Conservation (phyloP, 2,113 vertebrate species). For the Herpailurus yagouaroundi region DNA sequence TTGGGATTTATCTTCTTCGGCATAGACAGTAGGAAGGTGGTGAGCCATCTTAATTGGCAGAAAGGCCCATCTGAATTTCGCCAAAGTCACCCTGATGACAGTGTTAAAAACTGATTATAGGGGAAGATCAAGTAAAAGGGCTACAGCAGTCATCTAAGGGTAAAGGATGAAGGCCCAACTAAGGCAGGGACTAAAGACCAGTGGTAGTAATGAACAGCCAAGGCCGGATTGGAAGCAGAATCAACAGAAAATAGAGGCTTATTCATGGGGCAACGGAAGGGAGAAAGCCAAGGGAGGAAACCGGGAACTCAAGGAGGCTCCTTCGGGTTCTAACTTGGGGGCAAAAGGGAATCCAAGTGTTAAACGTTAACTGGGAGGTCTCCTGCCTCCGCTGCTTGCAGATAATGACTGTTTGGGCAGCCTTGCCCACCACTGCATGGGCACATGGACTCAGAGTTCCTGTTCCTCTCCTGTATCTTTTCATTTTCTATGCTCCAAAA, state of each 20-base stretch:
- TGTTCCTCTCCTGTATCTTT: not conserved
- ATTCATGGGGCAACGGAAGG: not conserved
- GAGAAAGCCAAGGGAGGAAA: not conserved
- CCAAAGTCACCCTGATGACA: not conserved
- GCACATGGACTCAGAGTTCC: no score
- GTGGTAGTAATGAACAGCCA: not conserved
- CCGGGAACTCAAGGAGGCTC: not conserved
- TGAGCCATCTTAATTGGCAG: not conserved
- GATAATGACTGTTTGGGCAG: not conserved
- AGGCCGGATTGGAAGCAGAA: not conserved
- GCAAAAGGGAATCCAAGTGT: not conserved
- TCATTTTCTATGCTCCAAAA: not conserved
- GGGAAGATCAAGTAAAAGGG: not conserved
- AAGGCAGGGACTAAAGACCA: not conserved
- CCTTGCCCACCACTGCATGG: not conserved
- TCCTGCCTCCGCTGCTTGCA: not conserved
- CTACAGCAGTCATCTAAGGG: not conserved
- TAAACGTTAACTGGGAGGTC: not conserved
- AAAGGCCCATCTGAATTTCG: not conserved
- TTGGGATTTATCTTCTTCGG: not conserved
- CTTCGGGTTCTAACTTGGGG: not conserved
- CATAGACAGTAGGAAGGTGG: not conserved
- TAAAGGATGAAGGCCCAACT: not conserved
- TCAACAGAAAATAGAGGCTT: not conserved
- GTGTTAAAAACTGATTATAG: not conserved